These are phyloP conservation scores for Plemyria rubiginata DNA, from an alignment of 2,888 invertebrate genomes.

Conservation along the genomic window DNA sequence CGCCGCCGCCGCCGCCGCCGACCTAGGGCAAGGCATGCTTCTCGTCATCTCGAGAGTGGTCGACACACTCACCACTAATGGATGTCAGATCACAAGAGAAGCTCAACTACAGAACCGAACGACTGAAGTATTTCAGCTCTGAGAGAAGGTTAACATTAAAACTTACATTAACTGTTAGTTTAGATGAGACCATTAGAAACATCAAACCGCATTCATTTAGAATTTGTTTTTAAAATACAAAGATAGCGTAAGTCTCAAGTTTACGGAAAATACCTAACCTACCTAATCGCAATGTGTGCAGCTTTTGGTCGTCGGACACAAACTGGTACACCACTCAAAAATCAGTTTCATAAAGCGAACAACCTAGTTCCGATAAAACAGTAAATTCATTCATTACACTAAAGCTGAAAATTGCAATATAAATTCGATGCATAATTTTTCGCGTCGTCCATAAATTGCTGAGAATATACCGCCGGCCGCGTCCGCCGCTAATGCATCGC, in stretches of 20 bases:
- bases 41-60: conserved; percentile 27
- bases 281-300: neutral
- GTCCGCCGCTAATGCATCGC: conserved; percentile 67
- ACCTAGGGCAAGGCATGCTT: conserved; percentile 26
- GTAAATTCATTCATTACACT: conserved; percentile 34
- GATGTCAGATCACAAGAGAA: conserved; percentile 14
- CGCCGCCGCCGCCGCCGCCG: conserved; percentile 28
- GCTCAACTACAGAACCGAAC: neutral
- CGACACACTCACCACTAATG: conserved; percentile 27
- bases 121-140: neutral
- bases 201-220: no score
- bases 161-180: neutral
- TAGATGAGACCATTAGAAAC: no score
- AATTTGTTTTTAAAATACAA: no score
- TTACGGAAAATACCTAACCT: neutral
- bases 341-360: conserved; percentile 16
- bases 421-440: conserved; percentile 63
- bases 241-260: neutral
- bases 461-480: conserved; percentile 46
- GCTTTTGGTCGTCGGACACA: neutral
- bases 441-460: conserved; percentile 59
- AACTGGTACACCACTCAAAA: conserved; percentile 8
- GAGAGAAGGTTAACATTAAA: neutral
- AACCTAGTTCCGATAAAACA: conserved; percentile 32
- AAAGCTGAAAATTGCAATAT: conserved; percentile 45